Conservation (phyloP, 2,888 invertebrate species). For the Smittia aterrima region DNA sequence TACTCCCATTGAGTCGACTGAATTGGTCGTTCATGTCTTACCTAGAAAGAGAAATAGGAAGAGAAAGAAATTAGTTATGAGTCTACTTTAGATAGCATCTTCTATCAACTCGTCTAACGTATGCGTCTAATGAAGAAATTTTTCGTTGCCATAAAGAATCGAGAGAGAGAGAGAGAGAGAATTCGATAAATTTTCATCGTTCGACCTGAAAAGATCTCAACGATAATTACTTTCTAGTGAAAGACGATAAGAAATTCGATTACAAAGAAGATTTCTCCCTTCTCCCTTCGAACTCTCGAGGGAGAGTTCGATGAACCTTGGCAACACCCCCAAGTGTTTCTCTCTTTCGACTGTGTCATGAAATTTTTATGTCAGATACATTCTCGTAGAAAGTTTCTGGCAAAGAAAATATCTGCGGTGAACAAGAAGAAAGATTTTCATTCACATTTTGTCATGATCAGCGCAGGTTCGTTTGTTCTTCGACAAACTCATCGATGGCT, state of each 20-base stretch:
- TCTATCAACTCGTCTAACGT: background rate
- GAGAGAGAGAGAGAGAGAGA: background rate
- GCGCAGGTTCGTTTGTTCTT: no score
- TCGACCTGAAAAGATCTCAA: background rate
- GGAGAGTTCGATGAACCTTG: slow-evolving; percentile 12
- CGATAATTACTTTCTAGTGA: slow-evolving; percentile 9
- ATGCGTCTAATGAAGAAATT: slow-evolving; percentile 5
- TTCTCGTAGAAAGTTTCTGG: background rate
- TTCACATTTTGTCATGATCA: no score
- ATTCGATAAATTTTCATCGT: background rate
- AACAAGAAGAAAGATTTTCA: no score
- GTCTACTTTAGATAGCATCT: background rate
- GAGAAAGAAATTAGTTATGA: background rate
- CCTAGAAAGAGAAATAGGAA: slow-evolving; percentile 17
- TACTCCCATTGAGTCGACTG: background rate
- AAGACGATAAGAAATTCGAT: background rate
- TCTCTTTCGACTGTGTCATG: background rate
- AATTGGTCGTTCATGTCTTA: background rate
- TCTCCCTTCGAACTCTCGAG: background rate
- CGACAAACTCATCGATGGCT: no score
- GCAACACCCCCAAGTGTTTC: background rate
- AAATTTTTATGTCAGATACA: background rate
- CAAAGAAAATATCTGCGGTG: no score
- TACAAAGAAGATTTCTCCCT: background rate
- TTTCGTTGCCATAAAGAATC: slow-evolving; percentile 13